These are phyloP conservation scores for Choloepus didactylus DNA, from an alignment of 2,797 vertebrate species.

Conservation along the genomic window DNA sequence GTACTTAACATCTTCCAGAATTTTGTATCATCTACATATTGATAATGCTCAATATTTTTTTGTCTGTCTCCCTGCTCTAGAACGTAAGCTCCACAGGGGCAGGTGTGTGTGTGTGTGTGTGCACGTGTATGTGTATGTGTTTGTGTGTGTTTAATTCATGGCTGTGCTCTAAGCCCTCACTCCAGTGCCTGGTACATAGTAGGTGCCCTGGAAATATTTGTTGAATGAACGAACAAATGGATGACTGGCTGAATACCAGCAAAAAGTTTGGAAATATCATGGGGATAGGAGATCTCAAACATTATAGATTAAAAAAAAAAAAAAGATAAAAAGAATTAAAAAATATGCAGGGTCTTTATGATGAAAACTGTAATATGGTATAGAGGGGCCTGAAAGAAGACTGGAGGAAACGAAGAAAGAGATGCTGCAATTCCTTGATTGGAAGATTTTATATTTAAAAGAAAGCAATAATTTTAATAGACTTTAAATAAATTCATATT, in stretches of 20 bases:
- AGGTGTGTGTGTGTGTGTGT: not conserved
- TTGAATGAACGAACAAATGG: not conserved
- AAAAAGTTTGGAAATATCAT: constrained; percentile 10
- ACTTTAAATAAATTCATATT: not conserved
- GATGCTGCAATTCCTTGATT: not conserved
- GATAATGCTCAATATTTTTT: not conserved
- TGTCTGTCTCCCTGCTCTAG: not conserved
- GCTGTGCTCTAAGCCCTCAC: not conserved
- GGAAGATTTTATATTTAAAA: not conserved
- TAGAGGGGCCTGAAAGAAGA: not conserved
- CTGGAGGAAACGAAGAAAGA: not conserved
- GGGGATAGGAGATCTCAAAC: not conserved
- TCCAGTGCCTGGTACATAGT: not conserved
- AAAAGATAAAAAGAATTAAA: not conserved
- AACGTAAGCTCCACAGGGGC: not conserved
- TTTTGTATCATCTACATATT: not conserved
- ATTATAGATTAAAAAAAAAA: not conserved
- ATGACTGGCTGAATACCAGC: not conserved
- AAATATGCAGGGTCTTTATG: not conserved
- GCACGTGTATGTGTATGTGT: not conserved
- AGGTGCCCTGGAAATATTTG: not conserved
- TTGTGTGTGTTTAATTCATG: not conserved
- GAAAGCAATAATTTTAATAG: not conserved
- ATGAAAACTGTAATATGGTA: not conserved
- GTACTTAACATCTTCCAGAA: not conserved